These are phyloP conservation scores for Microcebus lehilahytsara DNA, from an alignment of 2,113 vertebrate genomes.

Conservation along the genomic window DNA sequence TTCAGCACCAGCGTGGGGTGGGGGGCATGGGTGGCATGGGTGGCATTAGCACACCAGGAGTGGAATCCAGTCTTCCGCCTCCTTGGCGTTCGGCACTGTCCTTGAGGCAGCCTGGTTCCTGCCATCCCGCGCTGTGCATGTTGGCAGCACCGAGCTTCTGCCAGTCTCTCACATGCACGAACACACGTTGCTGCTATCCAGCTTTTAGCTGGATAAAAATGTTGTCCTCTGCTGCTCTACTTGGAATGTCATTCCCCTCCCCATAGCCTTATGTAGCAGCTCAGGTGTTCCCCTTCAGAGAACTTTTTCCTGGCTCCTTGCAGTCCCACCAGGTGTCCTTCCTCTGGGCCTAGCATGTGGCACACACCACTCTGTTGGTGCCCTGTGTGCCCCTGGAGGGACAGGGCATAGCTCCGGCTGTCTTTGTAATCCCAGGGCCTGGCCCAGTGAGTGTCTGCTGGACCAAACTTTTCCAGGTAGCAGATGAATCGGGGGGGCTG, in stretches of 20 bases:
- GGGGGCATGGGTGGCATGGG: not conserved
- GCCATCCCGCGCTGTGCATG: not conserved
- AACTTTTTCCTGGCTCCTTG: not conserved
- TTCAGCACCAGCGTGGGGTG: not conserved
- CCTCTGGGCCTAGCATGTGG: not conserved
- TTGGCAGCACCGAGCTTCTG: not conserved
- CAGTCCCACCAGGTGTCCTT: not conserved
- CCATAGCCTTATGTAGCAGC: not conserved
- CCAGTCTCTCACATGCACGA: no score
- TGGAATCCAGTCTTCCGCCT: not conserved
- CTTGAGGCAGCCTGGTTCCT: not conserved
- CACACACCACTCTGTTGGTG: not conserved
- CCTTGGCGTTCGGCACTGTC: not conserved
- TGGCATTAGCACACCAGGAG: not conserved
- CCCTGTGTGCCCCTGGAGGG: not conserved
- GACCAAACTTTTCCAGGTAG: not conserved
- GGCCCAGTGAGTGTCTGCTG: no score
- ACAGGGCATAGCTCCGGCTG: not conserved
- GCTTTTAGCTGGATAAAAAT: not conserved
- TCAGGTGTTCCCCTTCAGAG: not conserved
- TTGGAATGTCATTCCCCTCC: not conserved
- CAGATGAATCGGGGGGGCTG: accelerated
- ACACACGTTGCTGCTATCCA: not conserved
- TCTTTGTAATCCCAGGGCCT: not conserved
- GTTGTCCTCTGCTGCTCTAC: not conserved